Base-by-base conservation (phyloP, 2,113 vertebrate species). In the Coryphaenoides rupestris region DNA sequence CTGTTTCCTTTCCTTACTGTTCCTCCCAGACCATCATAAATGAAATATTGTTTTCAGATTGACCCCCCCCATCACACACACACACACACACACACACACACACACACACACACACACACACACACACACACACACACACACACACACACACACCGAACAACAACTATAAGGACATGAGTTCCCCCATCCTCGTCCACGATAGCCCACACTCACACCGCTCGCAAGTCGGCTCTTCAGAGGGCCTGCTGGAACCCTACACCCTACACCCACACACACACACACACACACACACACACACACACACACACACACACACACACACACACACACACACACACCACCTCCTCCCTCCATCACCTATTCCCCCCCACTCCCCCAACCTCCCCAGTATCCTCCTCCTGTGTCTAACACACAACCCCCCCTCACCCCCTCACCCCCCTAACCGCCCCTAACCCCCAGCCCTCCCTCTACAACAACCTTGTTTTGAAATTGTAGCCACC, bases 391-490 rank as follows among this genome's bases (percentile, higher is more conserved):
- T 6, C 24, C 24, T 3, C 24, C 24, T 26, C 24, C 24, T 26
- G 24, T 26, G 24, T 26, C 24, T 3, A 26, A 26, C 24, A 26
- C 24, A 6, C 24, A 26, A 26, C 24, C 24, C 17, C 6, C 15
- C 61, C 72, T 70, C 70, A 62, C 74, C 62, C 69, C 66, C 58
- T 77, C 69, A 62, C 69, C 69, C 62, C 19, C 17, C 63, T n/a
- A 60, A 49, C 22, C 60, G 21, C 19, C 50, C 49, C 28, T 22
- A 21, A 65, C 59, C 40, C 45, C 21, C 28, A 55, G n/a, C 19
- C 16, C 60, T 26, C 45, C 55, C 40, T 9, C n/a, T n/a, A n/a
- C n/a, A n/a, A 47, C 46, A 47, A 47, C 46, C 46, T 47, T 47
- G 46, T 47, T 47, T 47, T 47, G 46, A 47, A 47, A 47, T 47